These are phyloP conservation scores for Drosophila orena DNA, from an alignment of 1,140 invertebrate species.

Conservation along the genomic window DNA sequence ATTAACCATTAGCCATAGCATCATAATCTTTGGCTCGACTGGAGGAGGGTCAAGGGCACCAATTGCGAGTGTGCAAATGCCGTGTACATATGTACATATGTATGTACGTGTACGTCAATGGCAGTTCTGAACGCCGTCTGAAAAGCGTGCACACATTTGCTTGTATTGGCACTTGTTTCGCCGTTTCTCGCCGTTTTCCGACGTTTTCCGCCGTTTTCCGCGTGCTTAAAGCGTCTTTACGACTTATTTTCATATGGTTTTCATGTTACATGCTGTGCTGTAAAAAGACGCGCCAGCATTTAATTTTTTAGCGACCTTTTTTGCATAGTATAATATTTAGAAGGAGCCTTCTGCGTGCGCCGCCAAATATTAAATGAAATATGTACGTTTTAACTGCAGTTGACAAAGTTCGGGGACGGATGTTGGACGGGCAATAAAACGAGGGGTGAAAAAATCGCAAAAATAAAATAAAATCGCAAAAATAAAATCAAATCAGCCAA, in stretches of 20 bases:
- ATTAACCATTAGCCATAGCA: constrained; percentile 16
- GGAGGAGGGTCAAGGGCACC: constrained; percentile 28
- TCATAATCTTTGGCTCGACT: constrained; percentile 30
- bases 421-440: constrained; percentile 38
- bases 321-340: not conserved
- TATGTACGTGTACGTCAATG: no score
- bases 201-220: no score
- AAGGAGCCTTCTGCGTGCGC: constrained; percentile 1
- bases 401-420: constrained; percentile 47
- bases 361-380: constrained; percentile 25
- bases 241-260: constrained; percentile 14
- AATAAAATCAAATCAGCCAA: constrained; percentile 7
- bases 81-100: not conserved
- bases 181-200: not conserved
- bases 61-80: constrained; percentile 22
- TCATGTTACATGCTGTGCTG: not conserved
- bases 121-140: constrained; percentile 11
- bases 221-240: constrained; percentile 18
- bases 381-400: constrained; percentile 29
- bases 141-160: constrained; percentile 28
- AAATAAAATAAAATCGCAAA: constrained; percentile 15
- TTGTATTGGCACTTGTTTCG: constrained; percentile 2
- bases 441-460: constrained; percentile 1
- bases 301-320: constrained; percentile 3
- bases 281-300: constrained; percentile 16